A percentile compares a stretch with the other conserved stretches of the same genome.
phyloP scores from a whole-genome alignment of 1,140 invertebrate species.

The Metopolophium dirhodum region DNA sequence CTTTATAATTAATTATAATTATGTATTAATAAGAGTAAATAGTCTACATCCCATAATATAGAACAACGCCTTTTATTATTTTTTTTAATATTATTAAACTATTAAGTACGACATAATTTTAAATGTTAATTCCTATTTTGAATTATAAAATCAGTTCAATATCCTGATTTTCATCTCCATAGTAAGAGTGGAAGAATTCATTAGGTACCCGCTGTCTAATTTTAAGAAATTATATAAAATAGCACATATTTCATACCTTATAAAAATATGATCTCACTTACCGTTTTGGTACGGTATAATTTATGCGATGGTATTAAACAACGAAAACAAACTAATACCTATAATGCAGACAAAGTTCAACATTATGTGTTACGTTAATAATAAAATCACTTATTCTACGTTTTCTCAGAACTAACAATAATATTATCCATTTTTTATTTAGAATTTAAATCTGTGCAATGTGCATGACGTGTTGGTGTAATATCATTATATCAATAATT shows the following conservation, averaged over 20 bases:
- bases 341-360: background rate
- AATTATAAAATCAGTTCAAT: background rate
- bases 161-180: background rate
- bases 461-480: background rate
- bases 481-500: background rate
- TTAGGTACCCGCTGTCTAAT: background rate
- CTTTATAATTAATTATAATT: no score
- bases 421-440: background rate
- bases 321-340: background rate
- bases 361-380: background rate
- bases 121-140: background rate
- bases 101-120: background rate
- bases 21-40: no score
- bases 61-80: no score
- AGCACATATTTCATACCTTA: background rate
- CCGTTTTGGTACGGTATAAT: background rate
- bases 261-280: background rate
- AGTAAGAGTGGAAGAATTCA: background rate
- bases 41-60: no score
- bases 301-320: background rate
- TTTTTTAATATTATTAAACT: background rate
- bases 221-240: background rate
- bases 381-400: background rate
- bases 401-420: background rate
- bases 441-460: background rate